These are phyloP conservation scores for Ypsolopha sequella DNA, from an alignment of 2,888 invertebrate species.

Conservation along the genomic window DNA sequence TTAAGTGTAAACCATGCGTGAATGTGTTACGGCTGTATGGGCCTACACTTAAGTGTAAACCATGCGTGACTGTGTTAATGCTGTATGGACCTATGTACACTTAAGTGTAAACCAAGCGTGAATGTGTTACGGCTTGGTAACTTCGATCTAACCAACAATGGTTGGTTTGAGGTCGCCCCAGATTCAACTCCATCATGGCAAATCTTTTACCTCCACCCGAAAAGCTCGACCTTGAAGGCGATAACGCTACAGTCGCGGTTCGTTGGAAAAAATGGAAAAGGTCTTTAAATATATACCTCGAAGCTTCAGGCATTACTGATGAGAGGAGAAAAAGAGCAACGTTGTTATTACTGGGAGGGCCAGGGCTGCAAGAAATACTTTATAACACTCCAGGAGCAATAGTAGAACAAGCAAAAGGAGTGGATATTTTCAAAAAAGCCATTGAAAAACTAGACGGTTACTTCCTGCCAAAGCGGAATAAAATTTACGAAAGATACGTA, in stretches of 20 bases:
- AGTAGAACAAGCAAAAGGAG: constrained; percentile 5
- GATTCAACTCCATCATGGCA: neutral
- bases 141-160: too few species aligned
- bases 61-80: too few species aligned
- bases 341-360: constrained; percentile 15
- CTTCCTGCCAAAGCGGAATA: constrained; percentile 23
- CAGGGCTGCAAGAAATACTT: constrained; percentile 18
- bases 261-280: constrained; percentile 23
- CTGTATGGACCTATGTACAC: too few species aligned
- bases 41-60: too few species aligned
- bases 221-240: constrained; percentile 17
- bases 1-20: too few species aligned
- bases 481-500: constrained; percentile 8
- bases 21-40: too few species aligned
- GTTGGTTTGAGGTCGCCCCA: constrained; percentile 1
- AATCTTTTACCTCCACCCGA: neutral
- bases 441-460: constrained; percentile 17
- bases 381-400: constrained; percentile 17
- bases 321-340: constrained; percentile 13
- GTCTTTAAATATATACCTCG: constrained; percentile 16
- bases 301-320: constrained; percentile 8
- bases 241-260: constrained; percentile 15
- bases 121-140: too few species aligned
- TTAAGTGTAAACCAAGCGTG: too few species aligned
- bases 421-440: constrained; percentile 7